Conservation (phyloP, 2,113 vertebrate genomes). For the Bothrops jararaca region DNA sequence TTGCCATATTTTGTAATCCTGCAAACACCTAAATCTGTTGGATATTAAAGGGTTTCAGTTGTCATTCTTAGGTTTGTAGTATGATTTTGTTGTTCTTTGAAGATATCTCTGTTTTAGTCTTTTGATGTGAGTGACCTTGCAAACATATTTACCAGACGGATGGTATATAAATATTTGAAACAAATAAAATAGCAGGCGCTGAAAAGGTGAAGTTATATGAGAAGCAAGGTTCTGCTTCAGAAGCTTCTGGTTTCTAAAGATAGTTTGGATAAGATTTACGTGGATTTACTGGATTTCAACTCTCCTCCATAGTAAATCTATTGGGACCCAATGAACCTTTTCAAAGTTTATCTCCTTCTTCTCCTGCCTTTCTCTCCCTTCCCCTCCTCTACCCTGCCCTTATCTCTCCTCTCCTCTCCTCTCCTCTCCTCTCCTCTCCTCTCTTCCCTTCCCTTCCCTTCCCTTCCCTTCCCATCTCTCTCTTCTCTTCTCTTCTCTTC, state of each 20-base stretch:
- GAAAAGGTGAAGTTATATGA: background rate
- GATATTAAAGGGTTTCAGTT: background rate
- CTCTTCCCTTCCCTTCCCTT: background rate
- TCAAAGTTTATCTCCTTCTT: background rate
- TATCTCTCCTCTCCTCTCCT: background rate
- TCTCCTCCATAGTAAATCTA: background rate
- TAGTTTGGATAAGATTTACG: background rate
- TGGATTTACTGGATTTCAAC: background rate
- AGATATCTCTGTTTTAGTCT: background rate
- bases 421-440: fast-evolving
- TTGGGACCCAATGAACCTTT: background rate
- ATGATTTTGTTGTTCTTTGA: background rate
- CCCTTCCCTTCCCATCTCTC: background rate
- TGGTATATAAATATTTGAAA: background rate
- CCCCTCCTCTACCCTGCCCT: no score
- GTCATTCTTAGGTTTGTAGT: background rate
- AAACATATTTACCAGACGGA: no score
- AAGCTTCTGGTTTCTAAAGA: background rate
- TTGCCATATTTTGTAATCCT: background rate
- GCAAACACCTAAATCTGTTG: background rate
- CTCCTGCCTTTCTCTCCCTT: background rate
- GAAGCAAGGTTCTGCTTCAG: background rate
- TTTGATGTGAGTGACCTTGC: no score
- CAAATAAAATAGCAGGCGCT: background rate
- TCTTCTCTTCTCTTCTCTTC: background rate